phyloP scores from a whole-genome alignment of 2,113 vertebrate species.

The Alectura lathami region DNA sequence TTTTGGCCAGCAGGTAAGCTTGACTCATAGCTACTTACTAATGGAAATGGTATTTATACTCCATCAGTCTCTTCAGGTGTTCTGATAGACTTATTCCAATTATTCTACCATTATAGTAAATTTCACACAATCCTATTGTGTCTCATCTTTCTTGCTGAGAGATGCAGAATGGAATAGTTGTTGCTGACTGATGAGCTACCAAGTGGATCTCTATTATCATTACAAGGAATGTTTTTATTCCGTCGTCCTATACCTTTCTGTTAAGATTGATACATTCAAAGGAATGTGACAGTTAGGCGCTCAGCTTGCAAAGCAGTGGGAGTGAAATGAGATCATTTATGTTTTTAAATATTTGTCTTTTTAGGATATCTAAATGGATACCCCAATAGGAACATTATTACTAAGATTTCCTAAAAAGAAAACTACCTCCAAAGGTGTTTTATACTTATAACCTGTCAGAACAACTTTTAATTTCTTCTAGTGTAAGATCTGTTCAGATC shows the following conservation, averaged over 20 bases:
- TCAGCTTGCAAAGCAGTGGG: not conserved
- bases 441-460: not conserved
- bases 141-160: not conserved
- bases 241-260: not conserved
- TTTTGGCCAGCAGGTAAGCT: slow-evolving; percentile 9
- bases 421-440: not conserved
- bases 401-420: not conserved
- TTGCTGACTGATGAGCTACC: not conserved
- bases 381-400: not conserved
- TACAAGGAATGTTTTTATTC: not conserved
- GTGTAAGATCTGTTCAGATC: not conserved
- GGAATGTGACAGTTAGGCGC: not conserved
- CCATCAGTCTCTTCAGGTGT: slow-evolving; percentile 6
- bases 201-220: not conserved
- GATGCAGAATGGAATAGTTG: not conserved
- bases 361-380: not conserved
- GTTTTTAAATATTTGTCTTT: not conserved
- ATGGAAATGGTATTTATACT: slow-evolving; percentile 26
- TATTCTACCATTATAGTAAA: slow-evolving; percentile 27
- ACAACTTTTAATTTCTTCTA: not conserved
- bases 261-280: not conserved
- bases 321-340: not conserved
- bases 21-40: not conserved
- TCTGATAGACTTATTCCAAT: slow-evolving; percentile 10
- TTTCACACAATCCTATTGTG: not conserved